Conservation (phyloP, 1,140 invertebrate genomes). For the Calephelis nemesis region DNA sequence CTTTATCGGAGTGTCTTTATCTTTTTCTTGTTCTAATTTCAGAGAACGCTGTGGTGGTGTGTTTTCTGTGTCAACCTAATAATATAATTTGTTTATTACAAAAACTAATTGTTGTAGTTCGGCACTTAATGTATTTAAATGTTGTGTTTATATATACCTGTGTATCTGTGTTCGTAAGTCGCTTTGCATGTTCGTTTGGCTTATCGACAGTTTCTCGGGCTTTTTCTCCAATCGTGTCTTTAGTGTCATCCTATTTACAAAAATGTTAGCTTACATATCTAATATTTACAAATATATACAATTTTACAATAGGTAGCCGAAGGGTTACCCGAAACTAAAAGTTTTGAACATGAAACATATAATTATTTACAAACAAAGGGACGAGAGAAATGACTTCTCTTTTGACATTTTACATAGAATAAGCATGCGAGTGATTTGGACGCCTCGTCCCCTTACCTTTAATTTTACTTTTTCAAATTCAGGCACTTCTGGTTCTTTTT, state of each 20-base stretch:
- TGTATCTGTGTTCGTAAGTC: constrained; percentile 64
- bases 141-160: constrained; percentile 56
- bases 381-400: constrained; percentile 4
- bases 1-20: constrained; percentile 35
- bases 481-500: constrained; percentile 49
- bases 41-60: constrained; percentile 51
- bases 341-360: constrained; percentile 16
- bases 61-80: constrained; percentile 45
- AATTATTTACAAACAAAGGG: constrained; percentile 48
- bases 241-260: constrained; percentile 62
- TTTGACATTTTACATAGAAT: constrained; percentile 13
- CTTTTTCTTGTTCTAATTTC: constrained; percentile 46
- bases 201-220: constrained; percentile 50
- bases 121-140: constrained; percentile 19
- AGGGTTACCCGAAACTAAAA: constrained; percentile 1
- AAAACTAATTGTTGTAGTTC: too few species aligned
- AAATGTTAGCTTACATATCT: constrained; percentile 37
- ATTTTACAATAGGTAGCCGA: neutral
- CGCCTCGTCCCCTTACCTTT: constrained; percentile 58
- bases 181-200: constrained; percentile 56
- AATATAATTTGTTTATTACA: neutral
- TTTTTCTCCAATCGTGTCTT: constrained; percentile 48
- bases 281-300: constrained; percentile 21
- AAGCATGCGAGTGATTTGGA: constrained; percentile 2
- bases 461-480: constrained; percentile 64